Evolutionary conservation across 1,140 invertebrate genomes (phyloP).

Genomic region (Tetraneura akinire): DNA sequence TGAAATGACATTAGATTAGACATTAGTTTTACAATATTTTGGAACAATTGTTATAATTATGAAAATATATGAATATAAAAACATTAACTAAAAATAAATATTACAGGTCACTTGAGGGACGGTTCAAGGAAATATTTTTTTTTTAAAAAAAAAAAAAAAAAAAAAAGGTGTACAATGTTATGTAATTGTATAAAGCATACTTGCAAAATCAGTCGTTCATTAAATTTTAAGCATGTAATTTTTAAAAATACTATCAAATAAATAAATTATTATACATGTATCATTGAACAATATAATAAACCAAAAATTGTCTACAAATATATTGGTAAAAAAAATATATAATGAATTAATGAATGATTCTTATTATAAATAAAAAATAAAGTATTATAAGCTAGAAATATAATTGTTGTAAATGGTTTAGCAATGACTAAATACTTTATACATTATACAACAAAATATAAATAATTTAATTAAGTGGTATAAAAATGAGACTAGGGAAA

Average conservation of each 20-base stretch:
- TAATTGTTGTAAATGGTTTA: not conserved
- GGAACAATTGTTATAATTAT: not conserved
- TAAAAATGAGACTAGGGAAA: slow-evolving; percentile 15
- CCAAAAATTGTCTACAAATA: slow-evolving; percentile 20
- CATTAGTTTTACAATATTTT: not conserved
- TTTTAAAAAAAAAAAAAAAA: not conserved
- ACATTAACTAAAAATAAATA: slow-evolving; percentile 25
- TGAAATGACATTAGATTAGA: not conserved
- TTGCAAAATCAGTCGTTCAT: slow-evolving; percentile 30
- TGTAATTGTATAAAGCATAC: not conserved
- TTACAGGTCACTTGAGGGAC: not conserved
- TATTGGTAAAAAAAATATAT: slow-evolving; percentile 24
- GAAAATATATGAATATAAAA: slow-evolving; percentile 10
- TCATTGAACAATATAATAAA: slow-evolving; percentile 2
- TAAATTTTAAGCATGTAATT: slow-evolving; percentile 18
- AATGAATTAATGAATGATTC: not conserved
- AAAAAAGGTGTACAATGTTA: not conserved
- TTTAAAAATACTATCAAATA: slow-evolving; percentile 5
- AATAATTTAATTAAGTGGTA: not conserved
- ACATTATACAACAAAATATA: not conserved
- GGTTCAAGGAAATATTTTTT: not conserved
- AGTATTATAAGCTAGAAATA: not conserved
- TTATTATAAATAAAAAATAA: not conserved
- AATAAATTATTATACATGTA: not conserved
- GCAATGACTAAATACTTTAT: not conserved